phyloP scores from a whole-genome alignment of 2,888 invertebrate species.

The Phyto melanocephala region DNA sequence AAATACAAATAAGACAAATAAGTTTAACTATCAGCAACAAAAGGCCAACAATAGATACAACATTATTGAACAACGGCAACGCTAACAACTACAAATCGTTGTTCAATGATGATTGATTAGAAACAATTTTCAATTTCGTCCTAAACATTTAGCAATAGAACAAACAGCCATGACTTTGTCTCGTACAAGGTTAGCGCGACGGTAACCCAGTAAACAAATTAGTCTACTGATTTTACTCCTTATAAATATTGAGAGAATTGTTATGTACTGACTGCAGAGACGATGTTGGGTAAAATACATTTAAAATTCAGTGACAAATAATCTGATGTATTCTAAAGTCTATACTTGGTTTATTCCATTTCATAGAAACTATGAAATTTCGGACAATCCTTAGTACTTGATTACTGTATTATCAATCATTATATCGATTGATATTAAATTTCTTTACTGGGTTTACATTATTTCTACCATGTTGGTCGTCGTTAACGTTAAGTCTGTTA shows the following conservation, averaged over 20 bases:
- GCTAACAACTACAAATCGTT: constrained; percentile 72
- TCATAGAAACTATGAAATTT: too few species aligned
- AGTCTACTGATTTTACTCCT: not conserved
- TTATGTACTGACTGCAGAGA: too few species aligned
- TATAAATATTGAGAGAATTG: too few species aligned
- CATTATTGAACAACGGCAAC: constrained; percentile 66
- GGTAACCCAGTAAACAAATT: constrained; percentile 13
- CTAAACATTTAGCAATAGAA: constrained; percentile 47
- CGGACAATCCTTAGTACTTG: too few species aligned
- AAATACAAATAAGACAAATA: constrained; percentile 52
- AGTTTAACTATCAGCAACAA: constrained; percentile 45
- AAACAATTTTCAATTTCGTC: constrained; percentile 67
- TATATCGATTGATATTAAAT: too few species aligned
- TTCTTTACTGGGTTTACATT: constrained; percentile 12
- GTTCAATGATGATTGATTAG: constrained; percentile 74
- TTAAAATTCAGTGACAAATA: too few species aligned
- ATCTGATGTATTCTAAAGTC: too few species aligned
- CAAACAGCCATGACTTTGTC: constrained; percentile 44
- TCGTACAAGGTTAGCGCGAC: constrained; percentile 33
- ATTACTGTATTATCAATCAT: too few species aligned
- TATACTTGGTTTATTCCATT: too few species aligned
- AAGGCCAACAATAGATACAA: constrained; percentile 38
- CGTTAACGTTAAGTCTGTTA: not conserved
- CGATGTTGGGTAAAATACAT: too few species aligned
- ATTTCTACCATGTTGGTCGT: constrained; percentile 29